Percentiles rank a stretch among this genome's conserved stretches.
Evolutionary conservation across 2,888 invertebrate species (phyloP).

Genomic region (Pegoplata infirma): DNA sequence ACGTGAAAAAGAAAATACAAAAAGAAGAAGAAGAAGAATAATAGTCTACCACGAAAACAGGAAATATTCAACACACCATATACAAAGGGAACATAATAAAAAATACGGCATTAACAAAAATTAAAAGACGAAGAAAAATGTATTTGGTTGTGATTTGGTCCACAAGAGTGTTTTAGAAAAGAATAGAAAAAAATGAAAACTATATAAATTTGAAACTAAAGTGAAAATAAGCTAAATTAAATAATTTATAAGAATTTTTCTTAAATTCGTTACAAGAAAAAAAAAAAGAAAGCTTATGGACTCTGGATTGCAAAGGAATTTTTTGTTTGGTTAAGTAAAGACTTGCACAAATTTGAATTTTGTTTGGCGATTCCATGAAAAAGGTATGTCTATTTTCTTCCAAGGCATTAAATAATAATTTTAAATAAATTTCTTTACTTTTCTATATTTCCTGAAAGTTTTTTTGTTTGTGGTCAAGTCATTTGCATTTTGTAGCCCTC

Average conservation of each 20-base stretch:
- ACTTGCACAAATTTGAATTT: neutral
- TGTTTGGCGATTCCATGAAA: neutral
- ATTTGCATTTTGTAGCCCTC: neutral
- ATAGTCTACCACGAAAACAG: constrained; percentile 58
- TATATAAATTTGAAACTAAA: neutral
- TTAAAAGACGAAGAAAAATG: constrained; percentile 14
- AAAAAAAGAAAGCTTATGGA: neutral
- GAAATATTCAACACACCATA: constrained; percentile 45
- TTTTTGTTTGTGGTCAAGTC: neutral
- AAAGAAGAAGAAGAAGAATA: constrained; percentile 20
- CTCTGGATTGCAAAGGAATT: neutral
- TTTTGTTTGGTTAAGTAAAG: neutral
- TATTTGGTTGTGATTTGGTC: constrained; percentile 30
- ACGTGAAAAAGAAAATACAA: constrained; percentile 10
- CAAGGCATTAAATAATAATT: neutral
- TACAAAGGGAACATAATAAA: neutral
- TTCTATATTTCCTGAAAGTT: neutral
- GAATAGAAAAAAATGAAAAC: no score
- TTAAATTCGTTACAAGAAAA: neutral
- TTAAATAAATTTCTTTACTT: neutral
- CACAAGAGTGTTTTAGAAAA: constrained; percentile 23
- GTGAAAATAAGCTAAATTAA: neutral
- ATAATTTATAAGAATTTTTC: neutral
- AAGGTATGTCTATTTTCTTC: neutral
- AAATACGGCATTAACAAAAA: constrained; percentile 1